Percentiles rank a stretch among this genome's conserved stretches.
These are phyloP conservation scores for Malurus melanocephalus DNA, from an alignment of 2,113 vertebrate genomes.

Conservation along the genomic window DNA sequence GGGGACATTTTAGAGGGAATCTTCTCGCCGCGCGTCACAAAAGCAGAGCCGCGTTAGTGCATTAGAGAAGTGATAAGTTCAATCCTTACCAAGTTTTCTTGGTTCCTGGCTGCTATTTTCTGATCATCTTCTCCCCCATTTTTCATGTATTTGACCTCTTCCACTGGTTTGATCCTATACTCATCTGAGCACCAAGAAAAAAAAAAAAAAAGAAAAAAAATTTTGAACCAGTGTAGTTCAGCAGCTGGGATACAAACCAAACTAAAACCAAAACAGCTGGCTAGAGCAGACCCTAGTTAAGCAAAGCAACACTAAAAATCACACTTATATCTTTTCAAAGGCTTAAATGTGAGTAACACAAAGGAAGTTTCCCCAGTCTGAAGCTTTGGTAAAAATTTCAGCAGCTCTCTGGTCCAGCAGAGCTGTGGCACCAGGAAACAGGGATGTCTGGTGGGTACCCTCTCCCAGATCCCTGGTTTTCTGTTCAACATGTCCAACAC, in stretches of 20 bases:
- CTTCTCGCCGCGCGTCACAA: not conserved
- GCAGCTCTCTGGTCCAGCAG: not conserved
- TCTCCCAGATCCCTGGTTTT: not conserved
- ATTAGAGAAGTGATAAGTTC: constrained; percentile 54
- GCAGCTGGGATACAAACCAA: constrained; percentile 24
- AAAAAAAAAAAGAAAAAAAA: not conserved
- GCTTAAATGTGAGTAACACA: not conserved
- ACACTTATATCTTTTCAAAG: not conserved
- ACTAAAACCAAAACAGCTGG: constrained; percentile 38
- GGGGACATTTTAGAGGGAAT: constrained; percentile 44
- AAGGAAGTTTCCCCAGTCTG: not conserved
- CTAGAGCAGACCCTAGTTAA: constrained; percentile 18
- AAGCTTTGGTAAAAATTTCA: not conserved
- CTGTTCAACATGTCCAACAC: not conserved
- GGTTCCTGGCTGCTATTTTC: constrained; percentile 80
- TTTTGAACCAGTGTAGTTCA: constrained; percentile 38
- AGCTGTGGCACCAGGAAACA: not conserved
- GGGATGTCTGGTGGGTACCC: not conserved
- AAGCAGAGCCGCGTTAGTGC: constrained; percentile 20
- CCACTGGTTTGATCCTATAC: constrained; percentile 96
- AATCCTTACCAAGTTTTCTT: constrained; percentile 80
- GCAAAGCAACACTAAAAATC: constrained; percentile 15
- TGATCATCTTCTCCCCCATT: constrained; percentile 81
- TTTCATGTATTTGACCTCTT: constrained; percentile 90
- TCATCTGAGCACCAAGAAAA: constrained; percentile 79